Evolutionary conservation across 1,140 invertebrate species (phyloP).

Genomic region (Stegodyphus dumicola): DNA sequence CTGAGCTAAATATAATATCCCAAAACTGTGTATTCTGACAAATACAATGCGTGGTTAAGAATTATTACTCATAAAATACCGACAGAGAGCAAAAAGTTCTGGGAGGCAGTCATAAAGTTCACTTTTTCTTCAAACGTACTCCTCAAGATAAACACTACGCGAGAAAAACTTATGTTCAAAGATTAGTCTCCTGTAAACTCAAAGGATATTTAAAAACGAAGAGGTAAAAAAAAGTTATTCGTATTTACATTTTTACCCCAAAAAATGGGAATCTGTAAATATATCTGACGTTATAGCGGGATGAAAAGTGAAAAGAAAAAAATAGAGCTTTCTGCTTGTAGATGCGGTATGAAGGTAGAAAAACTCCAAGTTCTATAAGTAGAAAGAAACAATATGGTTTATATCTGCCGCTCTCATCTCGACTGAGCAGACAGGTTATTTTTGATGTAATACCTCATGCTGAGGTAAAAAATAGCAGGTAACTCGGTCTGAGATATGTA

Average conservation of each 20-base stretch:
- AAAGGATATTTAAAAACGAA: conserved; percentile 6
- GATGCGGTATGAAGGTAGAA: not conserved
- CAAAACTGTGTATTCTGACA: too few relatives aligned
- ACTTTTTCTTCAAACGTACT: conserved; percentile 39
- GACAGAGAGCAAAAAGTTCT: not conserved
- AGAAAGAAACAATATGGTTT: conserved; percentile 49
- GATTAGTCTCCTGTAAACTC: conserved; percentile 46
- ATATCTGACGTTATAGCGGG: conserved; percentile 10
- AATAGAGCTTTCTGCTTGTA: not conserved
- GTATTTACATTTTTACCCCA: conserved; percentile 41
- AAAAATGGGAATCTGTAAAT: conserved; percentile 46
- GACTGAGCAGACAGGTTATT: conserved; percentile 37
- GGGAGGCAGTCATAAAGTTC: conserved; percentile 38
- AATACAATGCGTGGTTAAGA: not conserved
- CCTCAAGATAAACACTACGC: conserved; percentile 41
- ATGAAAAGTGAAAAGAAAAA: not conserved
- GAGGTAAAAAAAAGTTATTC: conserved; percentile 23
- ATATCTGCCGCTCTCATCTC: conserved; percentile 43
- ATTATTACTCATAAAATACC: not conserved
- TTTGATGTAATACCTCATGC: conserved; percentile 37
- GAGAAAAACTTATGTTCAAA: conserved; percentile 13
- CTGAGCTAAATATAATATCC: too few relatives aligned
- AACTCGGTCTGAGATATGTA: conserved; percentile 43
- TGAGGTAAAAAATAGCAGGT: conserved; percentile 38
- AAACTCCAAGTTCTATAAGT: conserved; percentile 18